Conservation (phyloP, 2,888 invertebrate species). For the Ceramica pisi region DNA sequence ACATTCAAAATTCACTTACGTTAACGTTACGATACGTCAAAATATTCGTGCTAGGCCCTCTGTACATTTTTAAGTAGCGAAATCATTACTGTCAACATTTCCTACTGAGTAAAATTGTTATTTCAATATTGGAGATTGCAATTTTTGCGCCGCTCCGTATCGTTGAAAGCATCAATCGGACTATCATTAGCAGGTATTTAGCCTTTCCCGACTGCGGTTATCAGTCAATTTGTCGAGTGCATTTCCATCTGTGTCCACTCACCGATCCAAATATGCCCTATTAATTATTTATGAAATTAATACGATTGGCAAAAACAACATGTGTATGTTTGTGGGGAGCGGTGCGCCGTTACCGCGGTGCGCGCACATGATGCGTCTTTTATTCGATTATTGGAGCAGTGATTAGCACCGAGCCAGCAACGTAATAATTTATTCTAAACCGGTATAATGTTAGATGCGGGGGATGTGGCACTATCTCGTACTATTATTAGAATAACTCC, state of each 20-base stretch:
- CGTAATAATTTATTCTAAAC: slow-evolving; percentile 64
- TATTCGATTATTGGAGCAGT: slow-evolving; percentile 82
- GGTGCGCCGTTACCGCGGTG: slow-evolving; percentile 68
- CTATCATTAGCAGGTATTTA: slow-evolving; percentile 90
- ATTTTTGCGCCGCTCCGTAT: slow-evolving; percentile 47
- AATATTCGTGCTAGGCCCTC: too few species aligned
- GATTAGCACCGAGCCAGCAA: slow-evolving; percentile 66
- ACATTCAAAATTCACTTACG: too few species aligned
- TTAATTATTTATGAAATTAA: slow-evolving; percentile 90
- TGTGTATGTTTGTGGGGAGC: slow-evolving; percentile 67
- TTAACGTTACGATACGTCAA: too few species aligned
- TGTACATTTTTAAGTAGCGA: slow-evolving; percentile 35
- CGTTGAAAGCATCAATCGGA: slow-evolving; percentile 80
- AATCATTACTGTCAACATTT: slow-evolving; percentile 53
- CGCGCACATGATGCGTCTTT: slow-evolving; percentile 74
- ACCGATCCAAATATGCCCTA: slow-evolving; percentile 82
- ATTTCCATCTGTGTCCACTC: slow-evolving; percentile 87
- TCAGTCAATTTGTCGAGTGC: slow-evolving; percentile 89
- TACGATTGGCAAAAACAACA: slow-evolving; percentile 84
- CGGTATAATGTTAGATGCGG: slow-evolving; percentile 33
- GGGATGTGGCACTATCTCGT: slow-evolving; percentile 31
- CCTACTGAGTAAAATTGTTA: slow-evolving; percentile 23
- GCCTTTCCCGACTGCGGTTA: slow-evolving; percentile 89
- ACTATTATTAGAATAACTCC: slow-evolving; percentile 34
- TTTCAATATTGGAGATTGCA: slow-evolving; percentile 54